Evolutionary conservation across 2,113 vertebrate genomes (phyloP).

Genomic region (Tragelaphus strepsiceros): DNA sequence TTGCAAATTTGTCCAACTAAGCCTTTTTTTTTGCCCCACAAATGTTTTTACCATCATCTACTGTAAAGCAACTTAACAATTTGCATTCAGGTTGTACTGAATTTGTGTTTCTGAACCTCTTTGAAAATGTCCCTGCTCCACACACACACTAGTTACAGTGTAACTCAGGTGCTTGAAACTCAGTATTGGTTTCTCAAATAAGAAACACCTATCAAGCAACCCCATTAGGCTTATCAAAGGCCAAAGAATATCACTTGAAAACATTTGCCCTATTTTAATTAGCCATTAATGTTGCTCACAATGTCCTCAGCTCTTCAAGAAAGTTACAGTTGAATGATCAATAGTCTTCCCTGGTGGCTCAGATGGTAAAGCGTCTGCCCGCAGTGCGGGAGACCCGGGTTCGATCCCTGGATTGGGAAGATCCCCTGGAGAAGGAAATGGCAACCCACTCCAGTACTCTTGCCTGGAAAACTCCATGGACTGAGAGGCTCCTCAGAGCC

Average conservation of each 20-base stretch:
- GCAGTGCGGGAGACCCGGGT: no score
- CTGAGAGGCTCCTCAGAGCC: no score
- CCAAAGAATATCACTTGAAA: background rate
- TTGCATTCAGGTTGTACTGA: background rate
- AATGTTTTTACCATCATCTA: background rate
- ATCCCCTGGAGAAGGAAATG: no score
- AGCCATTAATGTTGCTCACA: background rate
- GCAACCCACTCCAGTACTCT: no score
- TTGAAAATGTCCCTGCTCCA: background rate
- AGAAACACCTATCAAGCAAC: background rate
- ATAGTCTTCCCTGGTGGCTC: no score
- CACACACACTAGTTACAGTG: background rate
- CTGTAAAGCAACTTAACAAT: background rate
- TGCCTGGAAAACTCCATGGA: no score
- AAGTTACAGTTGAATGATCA: background rate
- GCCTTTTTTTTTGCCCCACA: background rate
- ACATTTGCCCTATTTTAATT: background rate
- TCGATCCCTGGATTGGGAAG: no score
- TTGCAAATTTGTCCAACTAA: background rate
- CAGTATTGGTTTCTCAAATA: background rate
- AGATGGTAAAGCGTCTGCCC: no score
- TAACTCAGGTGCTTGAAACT: background rate
- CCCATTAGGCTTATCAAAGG: background rate
- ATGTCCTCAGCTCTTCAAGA: background rate
- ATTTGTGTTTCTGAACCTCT: background rate